Conservation (phyloP, 2,113 vertebrate species). For the Muntiacus muntjak region DNA sequence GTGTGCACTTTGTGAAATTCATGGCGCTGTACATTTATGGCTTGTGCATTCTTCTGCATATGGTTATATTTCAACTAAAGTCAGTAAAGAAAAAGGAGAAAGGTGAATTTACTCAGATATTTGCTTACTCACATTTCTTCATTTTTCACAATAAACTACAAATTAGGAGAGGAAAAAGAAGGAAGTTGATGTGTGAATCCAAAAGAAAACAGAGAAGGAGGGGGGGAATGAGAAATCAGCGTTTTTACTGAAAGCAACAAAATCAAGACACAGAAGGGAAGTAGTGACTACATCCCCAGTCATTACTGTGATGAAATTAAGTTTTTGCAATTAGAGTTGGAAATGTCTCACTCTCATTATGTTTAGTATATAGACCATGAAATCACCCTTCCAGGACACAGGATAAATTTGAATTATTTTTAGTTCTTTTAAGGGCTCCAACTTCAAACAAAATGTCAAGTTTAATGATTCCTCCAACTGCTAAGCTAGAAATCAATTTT, state of each 20-base stretch:
- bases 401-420: slow-evolving; percentile 44
- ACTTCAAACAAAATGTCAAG: slow-evolving; percentile 33
- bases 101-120: background rate
- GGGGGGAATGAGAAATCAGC: background rate
- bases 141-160: background rate
- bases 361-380: slow-evolving; percentile 29
- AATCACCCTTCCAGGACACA: slow-evolving; percentile 3
- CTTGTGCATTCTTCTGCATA: background rate
- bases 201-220: background rate
- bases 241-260: background rate
- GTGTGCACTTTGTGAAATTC: background rate
- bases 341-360: background rate
- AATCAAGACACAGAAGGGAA: background rate
- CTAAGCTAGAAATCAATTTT: slow-evolving; percentile 50
- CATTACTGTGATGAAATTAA: background rate
- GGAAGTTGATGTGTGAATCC: background rate
- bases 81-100: background rate
- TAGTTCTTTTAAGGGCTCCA: slow-evolving; percentile 10
- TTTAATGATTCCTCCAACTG: slow-evolving; percentile 48
- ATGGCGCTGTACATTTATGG: no score
- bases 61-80: background rate
- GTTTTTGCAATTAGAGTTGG: background rate
- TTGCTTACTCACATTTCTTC: background rate
- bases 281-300: fast-evolving
- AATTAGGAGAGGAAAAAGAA: background rate